Evolutionary conservation across 2,888 invertebrate genomes (phyloP).

Genomic region (Hypolimnas misippus): DNA sequence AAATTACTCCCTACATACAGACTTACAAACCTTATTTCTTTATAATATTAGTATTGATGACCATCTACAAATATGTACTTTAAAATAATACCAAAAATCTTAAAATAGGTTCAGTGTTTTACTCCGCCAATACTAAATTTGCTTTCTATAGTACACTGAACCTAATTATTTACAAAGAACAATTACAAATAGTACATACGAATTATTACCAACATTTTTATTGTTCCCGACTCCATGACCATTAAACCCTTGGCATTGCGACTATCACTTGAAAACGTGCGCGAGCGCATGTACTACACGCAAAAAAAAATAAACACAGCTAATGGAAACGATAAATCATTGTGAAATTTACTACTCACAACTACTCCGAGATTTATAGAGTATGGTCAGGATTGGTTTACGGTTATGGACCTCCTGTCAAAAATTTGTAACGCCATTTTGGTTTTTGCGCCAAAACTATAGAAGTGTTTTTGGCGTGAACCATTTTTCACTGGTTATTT

Average conservation of each 20-base stretch:
- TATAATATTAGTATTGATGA: too few relatives aligned
- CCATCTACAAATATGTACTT: too few relatives aligned
- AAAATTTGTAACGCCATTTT: slow-evolving; percentile 27
- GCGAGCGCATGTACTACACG: slow-evolving; percentile 32
- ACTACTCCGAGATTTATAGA: slow-evolving; percentile 47
- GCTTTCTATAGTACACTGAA: background rate
- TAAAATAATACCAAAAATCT: too few relatives aligned
- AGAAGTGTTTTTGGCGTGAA: slow-evolving; percentile 29
- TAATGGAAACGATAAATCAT: slow-evolving; percentile 46
- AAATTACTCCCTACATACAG: too few relatives aligned
- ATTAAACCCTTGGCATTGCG: slow-evolving; percentile 20
- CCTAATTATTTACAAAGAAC: background rate
- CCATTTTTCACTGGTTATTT: slow-evolving; percentile 33
- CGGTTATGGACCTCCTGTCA: slow-evolving; percentile 24
- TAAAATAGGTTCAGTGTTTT: too few relatives aligned
- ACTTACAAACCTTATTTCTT: too few relatives aligned
- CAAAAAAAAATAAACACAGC: slow-evolving; percentile 38
- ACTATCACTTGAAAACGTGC: slow-evolving; percentile 33
- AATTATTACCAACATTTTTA: background rate
- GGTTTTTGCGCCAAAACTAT: slow-evolving; percentile 18
- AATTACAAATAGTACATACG: background rate
- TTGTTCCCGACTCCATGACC: background rate
- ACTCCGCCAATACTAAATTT: background rate
- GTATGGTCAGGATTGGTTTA: slow-evolving; percentile 28
- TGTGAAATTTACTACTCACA: slow-evolving; percentile 45